Conservation (phyloP, 2,113 vertebrate genomes). For the Zapus hudsonius region DNA sequence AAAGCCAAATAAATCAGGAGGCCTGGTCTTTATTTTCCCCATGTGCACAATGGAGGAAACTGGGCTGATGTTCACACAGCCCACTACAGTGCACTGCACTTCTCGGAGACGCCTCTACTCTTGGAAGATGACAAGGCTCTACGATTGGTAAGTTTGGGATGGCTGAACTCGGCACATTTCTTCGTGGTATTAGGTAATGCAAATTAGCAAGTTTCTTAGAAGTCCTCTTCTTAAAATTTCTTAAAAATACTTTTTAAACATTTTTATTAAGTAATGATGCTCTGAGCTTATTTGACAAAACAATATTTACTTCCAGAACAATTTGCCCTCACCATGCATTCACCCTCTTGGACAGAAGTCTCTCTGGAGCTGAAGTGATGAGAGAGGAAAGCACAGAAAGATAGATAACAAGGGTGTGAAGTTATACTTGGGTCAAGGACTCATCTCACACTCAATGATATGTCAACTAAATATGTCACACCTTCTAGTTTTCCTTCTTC, state of each 20-base stretch:
- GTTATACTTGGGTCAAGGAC: neutral
- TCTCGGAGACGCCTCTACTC: neutral
- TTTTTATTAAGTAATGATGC: conserved; percentile 31
- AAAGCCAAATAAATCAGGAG: neutral
- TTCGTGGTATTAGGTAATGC: neutral
- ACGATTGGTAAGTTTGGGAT: neutral
- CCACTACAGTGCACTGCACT: neutral
- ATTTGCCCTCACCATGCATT: neutral
- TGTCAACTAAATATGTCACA: neutral
- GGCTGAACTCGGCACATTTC: neutral
- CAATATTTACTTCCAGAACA: conserved; percentile 10
- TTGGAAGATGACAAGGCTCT: neutral
- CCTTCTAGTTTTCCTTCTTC: neutral
- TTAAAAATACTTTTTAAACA: too few relatives aligned
- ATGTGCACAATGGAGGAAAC: neutral
- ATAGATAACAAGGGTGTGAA: conserved; percentile 3
- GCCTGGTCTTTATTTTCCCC: neutral
- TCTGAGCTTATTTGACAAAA: neutral
- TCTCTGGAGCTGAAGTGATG: conserved; percentile 1
- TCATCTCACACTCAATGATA: neutral
- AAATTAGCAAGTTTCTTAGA: neutral
- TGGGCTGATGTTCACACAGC: neutral
- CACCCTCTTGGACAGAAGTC: neutral
- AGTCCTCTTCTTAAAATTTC: neutral
- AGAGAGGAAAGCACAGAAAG: neutral